Evolutionary conservation across 2,888 invertebrate genomes (phyloP).

Genomic region (Erebia aethiops): DNA sequence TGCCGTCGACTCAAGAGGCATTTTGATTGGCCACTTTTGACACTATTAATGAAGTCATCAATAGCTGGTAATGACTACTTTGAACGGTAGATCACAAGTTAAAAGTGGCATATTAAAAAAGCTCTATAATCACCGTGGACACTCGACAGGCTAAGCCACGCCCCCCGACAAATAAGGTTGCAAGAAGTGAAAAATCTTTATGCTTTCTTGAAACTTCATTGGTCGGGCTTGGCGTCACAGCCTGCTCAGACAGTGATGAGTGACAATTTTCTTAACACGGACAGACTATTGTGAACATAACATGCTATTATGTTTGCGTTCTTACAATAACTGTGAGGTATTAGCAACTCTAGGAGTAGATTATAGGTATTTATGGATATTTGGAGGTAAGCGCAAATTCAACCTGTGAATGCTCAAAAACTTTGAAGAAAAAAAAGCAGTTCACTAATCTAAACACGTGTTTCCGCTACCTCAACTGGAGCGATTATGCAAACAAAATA

Average conservation of each 20-base stretch:
- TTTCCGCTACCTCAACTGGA: constrained; percentile 1
- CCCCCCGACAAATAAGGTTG: no score
- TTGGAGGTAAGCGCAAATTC: background rate
- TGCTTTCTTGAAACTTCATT: no score
- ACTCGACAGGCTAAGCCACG: no score
- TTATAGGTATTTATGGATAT: background rate
- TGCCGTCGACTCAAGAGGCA: background rate
- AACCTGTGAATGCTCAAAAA: no score
- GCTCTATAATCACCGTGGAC: no score
- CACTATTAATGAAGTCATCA: background rate
- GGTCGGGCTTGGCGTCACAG: no score
- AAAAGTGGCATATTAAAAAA: background rate
- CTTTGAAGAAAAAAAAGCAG: background rate
- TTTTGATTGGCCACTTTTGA: background rate
- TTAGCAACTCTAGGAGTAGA: background rate
- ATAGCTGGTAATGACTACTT: background rate
- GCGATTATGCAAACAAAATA: constrained; percentile 10
- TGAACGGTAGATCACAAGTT: background rate
- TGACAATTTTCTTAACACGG: no score
- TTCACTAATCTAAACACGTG: background rate
- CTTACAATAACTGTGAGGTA: no score
- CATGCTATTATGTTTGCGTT: no score
- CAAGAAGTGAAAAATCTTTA: no score
- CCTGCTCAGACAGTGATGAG: no score
- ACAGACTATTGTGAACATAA: no score